A percentile compares a stretch with the other conserved stretches of the same genome.
These are phyloP conservation scores for Wiebesia pumilae DNA, from an alignment of 1,140 invertebrate species.

Conservation along the genomic window DNA sequence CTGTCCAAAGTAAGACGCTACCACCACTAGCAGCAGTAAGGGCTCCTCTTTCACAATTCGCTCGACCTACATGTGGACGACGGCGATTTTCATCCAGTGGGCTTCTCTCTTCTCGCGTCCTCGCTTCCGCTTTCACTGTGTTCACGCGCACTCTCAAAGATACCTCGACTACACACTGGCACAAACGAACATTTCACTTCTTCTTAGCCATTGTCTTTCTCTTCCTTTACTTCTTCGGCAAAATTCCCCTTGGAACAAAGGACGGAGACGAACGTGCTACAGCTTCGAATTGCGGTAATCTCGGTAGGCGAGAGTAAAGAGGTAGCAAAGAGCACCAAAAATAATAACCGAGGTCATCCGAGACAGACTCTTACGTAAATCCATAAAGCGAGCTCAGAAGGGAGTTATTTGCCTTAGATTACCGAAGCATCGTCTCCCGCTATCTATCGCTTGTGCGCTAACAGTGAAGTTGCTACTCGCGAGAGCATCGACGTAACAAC, in stretches of 20 bases:
- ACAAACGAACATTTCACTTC: no score
- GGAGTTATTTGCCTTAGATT: background rate
- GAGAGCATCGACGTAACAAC: background rate
- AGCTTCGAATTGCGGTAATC: no score
- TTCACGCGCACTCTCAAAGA: no score
- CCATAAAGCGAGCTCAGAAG: background rate
- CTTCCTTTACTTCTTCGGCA: background rate
- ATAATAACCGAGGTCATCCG: no score
- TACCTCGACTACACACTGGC: no score
- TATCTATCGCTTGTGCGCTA: background rate
- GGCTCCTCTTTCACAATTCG: conserved; percentile 24
- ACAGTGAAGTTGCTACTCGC: background rate
- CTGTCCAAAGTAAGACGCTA: background rate
- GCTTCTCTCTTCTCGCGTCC: conserved; percentile 12
- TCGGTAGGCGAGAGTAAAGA: no score
- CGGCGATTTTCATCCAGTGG: background rate
- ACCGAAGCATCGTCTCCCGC: background rate
- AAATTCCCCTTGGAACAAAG: background rate
- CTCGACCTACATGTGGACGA: conserved; percentile 50
- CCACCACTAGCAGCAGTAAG: no score
- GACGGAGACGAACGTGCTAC: no score
- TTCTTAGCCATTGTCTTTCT: no score
- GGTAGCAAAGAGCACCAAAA: no score
- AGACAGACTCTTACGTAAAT: no score
- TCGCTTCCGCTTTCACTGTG: background rate